Evolutionary conservation across 2,113 vertebrate genomes (phyloP).

Genomic region (Poecile atricapillus): DNA sequence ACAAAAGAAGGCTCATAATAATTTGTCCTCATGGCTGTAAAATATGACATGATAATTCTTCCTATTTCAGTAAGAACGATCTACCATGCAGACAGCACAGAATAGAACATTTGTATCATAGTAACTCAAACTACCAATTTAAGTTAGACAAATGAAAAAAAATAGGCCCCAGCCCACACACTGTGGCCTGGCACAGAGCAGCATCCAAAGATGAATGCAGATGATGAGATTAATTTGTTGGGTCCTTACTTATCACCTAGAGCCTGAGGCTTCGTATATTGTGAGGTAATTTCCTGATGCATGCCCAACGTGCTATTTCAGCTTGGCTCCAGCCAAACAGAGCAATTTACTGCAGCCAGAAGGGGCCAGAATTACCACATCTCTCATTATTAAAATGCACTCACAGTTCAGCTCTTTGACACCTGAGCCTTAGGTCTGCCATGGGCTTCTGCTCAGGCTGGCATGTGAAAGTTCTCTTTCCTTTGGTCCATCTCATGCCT

Average conservation of each 20-base stretch:
- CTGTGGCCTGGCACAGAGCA: conserved; percentile 62
- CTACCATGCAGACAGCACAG: conserved; percentile 54
- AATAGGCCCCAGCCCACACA: conserved; percentile 68
- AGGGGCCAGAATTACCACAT: conserved; percentile 72
- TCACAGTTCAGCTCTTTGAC: neutral
- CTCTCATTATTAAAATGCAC: conserved; percentile 37
- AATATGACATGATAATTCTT: neutral
- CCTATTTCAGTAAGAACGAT: conserved; percentile 17
- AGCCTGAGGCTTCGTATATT: conserved; percentile 15
- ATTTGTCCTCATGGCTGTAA: neutral
- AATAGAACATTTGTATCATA: conserved; percentile 57
- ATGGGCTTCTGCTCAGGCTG: neutral
- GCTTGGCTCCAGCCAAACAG: conserved; percentile 75
- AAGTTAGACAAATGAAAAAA: conserved; percentile 67
- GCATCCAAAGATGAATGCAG: conserved; percentile 29
- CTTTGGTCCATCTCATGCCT: neutral
- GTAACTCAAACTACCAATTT: conserved; percentile 65
- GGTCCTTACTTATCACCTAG: conserved; percentile 58
- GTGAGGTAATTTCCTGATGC: conserved; percentile 83
- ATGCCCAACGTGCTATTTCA: conserved; percentile 73
- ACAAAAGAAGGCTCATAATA: neutral
- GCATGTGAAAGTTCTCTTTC: neutral
- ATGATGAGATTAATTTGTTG: conserved; percentile 64
- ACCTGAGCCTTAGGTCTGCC: neutral
- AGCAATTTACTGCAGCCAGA: conserved; percentile 74